Conservation (phyloP, 2,113 vertebrate genomes). For the Callocephalon fimbriatum region DNA sequence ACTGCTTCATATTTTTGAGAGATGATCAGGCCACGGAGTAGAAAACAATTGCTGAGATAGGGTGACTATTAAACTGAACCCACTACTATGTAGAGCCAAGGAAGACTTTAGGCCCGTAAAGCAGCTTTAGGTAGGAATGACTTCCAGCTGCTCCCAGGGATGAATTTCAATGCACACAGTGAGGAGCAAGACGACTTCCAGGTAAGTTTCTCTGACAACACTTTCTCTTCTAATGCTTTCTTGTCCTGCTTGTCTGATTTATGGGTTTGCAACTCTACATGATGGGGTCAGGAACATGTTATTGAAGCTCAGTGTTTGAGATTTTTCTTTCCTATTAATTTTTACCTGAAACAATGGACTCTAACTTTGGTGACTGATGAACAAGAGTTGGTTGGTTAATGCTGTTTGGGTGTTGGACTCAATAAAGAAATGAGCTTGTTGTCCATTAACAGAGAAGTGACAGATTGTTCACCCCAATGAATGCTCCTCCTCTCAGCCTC, state of each 20-base stretch:
- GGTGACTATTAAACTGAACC: no score
- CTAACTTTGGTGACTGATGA: no score
- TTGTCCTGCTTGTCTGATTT: background rate
- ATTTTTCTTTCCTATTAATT: background rate
- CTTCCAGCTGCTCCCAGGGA: background rate
- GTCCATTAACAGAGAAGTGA: background rate
- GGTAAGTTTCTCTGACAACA: background rate
- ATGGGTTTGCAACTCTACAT: background rate
- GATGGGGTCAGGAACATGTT: background rate
- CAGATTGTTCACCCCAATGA: background rate
- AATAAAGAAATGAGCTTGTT: background rate
- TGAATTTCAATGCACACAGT: background rate
- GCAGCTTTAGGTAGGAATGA: background rate
- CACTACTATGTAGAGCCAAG: rapidly evolving
- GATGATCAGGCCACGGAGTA: background rate
- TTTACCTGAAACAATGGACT: background rate
- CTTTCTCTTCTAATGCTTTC: background rate
- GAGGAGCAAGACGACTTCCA: background rate
- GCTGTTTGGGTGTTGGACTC: background rate
- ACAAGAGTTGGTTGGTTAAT: background rate
- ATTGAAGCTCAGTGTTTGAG: background rate
- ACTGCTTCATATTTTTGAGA: rapidly evolving
- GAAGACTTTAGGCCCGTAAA: background rate
- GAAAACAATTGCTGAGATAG: background rate
- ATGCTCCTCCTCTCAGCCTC: background rate